Evolutionary conservation across 1,140 invertebrate genomes (phyloP), one percentile per base, ranked within the genome.

Genomic region (Drosophila seguyi): DNA sequence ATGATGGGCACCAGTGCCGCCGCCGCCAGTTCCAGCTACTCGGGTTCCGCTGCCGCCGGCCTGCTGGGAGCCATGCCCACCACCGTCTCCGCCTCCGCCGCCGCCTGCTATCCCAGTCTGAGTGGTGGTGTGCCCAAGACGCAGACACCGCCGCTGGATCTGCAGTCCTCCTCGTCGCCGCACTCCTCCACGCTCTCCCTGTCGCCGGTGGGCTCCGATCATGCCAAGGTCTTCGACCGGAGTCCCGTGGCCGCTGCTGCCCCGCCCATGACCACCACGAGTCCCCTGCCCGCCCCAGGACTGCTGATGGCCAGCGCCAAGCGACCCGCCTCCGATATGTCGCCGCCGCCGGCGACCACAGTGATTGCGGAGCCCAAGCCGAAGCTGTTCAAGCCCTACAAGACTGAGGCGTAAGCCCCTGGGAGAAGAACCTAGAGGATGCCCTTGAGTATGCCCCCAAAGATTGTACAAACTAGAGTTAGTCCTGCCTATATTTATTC

Each of bases 371-470:
- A 74, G 94, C 92, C 48, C 92, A 94, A 94, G 73, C 95, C 95
- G 0, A 96, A 96, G 85, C 88, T 96, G 16, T 96, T 96, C 77
- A 95, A 96, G 81, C 95, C 95, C 0, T 95, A 95, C 90, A 96
- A 95, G 85, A 95, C 94, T 67, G 95, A 96, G 87, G 92, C 92
- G 56, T 94, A 94, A 66, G 73, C 25, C 13, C 16, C n/a, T 5
- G 22, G 0, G 10, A 31, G n/a, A n/a, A n/a, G n/a, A n/a, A n/a
- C n/a, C n/a, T n/a, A n/a, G 29, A 48, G 16, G 16, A 29, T 6
- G n/a, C 11, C 48, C 48, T 27, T 7, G 50, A 36, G 4, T 10
- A 16, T 6, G 63, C 36, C 59, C 59, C 50, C 27, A 38, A 67
- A 53, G 41, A 81, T 88, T 88, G 85, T 90, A 90, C 85, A 90